Percentiles rank a stretch among this genome's conserved stretches.
phyloP scores from a whole-genome alignment of 2,797 vertebrate species.

The Rhinoraja longicauda region DNA sequence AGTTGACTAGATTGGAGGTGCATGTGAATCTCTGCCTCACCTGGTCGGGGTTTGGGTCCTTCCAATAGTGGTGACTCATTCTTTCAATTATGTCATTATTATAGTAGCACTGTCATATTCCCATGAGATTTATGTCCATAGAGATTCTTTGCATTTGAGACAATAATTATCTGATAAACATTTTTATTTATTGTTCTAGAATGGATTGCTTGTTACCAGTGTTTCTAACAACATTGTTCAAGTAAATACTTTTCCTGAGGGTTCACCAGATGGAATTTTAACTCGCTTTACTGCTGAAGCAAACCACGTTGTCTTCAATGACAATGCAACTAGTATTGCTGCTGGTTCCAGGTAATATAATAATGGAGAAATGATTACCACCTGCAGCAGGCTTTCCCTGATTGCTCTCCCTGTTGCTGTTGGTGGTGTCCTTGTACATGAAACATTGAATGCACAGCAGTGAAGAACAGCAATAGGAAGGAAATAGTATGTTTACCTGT shows the following conservation, averaged over 20 bases:
- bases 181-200: conserved; percentile 51
- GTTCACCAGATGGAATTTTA: conserved; percentile 84
- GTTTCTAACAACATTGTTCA: conserved; percentile 86
- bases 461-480: too few relatives aligned
- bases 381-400: too few relatives aligned
- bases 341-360: conserved; percentile 77
- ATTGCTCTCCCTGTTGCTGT: not conserved
- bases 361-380: not conserved
- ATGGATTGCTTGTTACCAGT: conserved; percentile 76
- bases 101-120: too few relatives aligned
- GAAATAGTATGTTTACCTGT: too few relatives aligned
- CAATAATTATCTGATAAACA: not conserved
- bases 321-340: conserved; percentile 70
- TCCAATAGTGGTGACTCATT: too few relatives aligned
- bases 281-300: conserved; percentile 87
- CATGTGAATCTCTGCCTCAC: too few relatives aligned
- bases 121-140: too few relatives aligned
- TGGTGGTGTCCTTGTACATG: too few relatives aligned
- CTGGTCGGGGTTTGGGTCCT: too few relatives aligned
- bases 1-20: too few relatives aligned
- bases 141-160: not conserved
- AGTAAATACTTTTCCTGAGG: conserved; percentile 87
- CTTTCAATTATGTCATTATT: too few relatives aligned
- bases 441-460: too few relatives aligned
- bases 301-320: conserved; percentile 81